phyloP scores from a whole-genome alignment of 2,888 invertebrate genomes.

The Tetragnatha montana region DNA sequence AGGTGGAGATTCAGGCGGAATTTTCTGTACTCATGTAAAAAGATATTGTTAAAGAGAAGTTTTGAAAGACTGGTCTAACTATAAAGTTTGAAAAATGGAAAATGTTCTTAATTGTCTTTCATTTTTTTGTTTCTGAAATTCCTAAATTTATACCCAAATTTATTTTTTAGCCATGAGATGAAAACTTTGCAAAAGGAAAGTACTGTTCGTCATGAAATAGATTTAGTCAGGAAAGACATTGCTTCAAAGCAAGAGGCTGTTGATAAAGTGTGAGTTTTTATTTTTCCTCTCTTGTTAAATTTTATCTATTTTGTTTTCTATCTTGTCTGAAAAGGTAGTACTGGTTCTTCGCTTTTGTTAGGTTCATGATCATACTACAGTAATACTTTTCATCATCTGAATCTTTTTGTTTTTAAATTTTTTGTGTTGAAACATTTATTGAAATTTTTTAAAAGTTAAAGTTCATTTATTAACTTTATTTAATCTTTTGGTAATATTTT shows the following conservation, averaged over 20 bases:
- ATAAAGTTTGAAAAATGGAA: too few relatives aligned
- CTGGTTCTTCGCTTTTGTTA: neutral
- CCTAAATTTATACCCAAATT: neutral
- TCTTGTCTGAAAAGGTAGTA: neutral
- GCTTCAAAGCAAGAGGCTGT: slow-evolving; percentile 75
- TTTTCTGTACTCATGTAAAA: too few relatives aligned
- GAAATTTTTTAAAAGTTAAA: neutral
- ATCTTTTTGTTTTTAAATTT: slow-evolving; percentile 48
- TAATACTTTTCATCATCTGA: neutral
- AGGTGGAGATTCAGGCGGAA: too few relatives aligned
- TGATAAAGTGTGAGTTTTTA: slow-evolving; percentile 61
- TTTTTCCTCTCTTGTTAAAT: neutral
- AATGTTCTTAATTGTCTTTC: too few relatives aligned
- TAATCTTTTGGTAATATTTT: neutral
- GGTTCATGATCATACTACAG: neutral
- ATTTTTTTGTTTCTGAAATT: too few relatives aligned
- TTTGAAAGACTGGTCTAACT: too few relatives aligned
- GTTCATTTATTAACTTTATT: neutral
- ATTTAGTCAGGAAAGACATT: slow-evolving; percentile 76
- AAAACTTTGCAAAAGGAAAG: slow-evolving; percentile 61
- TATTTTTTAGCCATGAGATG: slow-evolving; percentile 60
- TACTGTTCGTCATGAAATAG: slow-evolving; percentile 72
- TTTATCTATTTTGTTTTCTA: too few relatives aligned
- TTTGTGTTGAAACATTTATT: neutral
- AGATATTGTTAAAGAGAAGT: too few relatives aligned